Evolutionary conservation across 2,888 invertebrate genomes (phyloP), one percentile per base, ranked within the genome.

Genomic region (Geophilus truncorum): DNA sequence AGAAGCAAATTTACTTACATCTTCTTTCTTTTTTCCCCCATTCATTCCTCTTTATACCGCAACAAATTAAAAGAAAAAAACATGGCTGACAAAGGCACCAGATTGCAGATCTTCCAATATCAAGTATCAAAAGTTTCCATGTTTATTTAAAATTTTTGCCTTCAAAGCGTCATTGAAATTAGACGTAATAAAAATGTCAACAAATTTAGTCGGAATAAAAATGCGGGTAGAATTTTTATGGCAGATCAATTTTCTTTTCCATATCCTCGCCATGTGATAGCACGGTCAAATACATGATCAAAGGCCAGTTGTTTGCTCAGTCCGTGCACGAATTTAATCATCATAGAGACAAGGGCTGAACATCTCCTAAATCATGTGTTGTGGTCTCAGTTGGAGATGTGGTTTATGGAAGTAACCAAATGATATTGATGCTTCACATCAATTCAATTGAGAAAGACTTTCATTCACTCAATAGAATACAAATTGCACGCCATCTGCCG

Each of bases 331-430:
- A 70, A 70, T 70, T 70, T 70, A 70, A 70, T 70, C 70, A 70
- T 70, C 70, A 70, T 70, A 70, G 70, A 70, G 70, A 70, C 70
- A 70, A 70, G 70, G 70, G 70, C 70, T 70, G 70, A 70, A 70
- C 70, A 70, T 70, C 25, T 70, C 70, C 70, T 70, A 70, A 70
- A 70, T 70, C 70, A 70, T 70, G 70, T 70, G 70, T 70, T 70
- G 70, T 70, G 70, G 70, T 70, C 70, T 70, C 70, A 70, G 70
- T 70, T 70, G 70, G 70, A 70, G 70, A 70, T 70, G 70, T 70
- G 70, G 70, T 70, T 70, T 70, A 70, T 70, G 70, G 70, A 70
- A 28, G 70, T 70, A 70, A 70, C 70, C 70, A 70, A 70, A 70
- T 70, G 70, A 70, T 70, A 70, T 70, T 70, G 70, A 70, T 70